Evolutionary conservation across 1,140 invertebrate genomes (phyloP).

Genomic region (Onthophagus taurus): DNA sequence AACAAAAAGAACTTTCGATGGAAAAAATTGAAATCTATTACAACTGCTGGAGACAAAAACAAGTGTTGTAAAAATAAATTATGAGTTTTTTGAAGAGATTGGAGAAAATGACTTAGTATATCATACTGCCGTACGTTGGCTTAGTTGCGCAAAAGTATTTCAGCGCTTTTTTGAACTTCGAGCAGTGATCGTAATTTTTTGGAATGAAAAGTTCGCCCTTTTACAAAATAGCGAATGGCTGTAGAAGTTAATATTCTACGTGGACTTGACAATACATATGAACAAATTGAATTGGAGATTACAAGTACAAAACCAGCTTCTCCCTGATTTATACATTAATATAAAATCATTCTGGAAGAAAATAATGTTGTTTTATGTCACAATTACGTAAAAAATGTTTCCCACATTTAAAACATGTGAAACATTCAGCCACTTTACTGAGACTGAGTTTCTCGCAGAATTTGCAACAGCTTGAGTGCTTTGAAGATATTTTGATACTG

Average conservation of each 20-base stretch:
- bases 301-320: conserved; percentile 23
- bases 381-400: too few species aligned
- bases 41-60: conserved; percentile 16
- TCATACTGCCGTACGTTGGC: conserved; percentile 20
- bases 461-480: conserved; percentile 24
- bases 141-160: conserved; percentile 20
- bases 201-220: not conserved
- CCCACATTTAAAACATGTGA: conserved; percentile 13
- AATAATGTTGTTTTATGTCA: too few species aligned
- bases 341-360: not conserved
- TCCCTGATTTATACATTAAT: not conserved
- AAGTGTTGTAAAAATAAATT: conserved; percentile 19
- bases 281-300: conserved; percentile 24
- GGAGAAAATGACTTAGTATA: conserved; percentile 20
- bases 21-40: conserved; percentile 20
- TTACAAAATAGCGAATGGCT: not conserved
- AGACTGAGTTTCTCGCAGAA: conserved; percentile 21
- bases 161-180: conserved; percentile 17
- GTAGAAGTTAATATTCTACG: conserved; percentile 18
- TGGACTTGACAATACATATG: conserved; percentile 23
- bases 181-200: not conserved
- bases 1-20: conserved; percentile 19
- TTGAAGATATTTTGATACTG: conserved; percentile 21
- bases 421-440: conserved; percentile 20
- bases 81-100: conserved; percentile 20